Percentiles rank a stretch among this genome's conserved stretches.
Conservation (phyloP, 2,797 vertebrate genomes). For the Catostomus latipinnis region DNA sequence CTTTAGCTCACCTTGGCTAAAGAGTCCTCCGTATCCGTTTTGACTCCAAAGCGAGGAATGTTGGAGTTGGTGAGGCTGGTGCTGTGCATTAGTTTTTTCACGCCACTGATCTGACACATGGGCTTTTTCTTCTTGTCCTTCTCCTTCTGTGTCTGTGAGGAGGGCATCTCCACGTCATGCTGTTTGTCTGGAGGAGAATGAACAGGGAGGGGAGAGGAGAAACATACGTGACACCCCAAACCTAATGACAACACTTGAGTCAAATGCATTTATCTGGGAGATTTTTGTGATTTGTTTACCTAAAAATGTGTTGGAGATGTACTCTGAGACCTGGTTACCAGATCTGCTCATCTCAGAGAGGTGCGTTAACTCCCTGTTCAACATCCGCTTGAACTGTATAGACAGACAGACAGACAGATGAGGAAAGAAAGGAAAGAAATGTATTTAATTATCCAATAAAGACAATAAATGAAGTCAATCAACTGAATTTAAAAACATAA, state of each 20-base stretch:
- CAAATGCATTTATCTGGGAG: background rate
- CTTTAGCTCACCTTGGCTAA: slow-evolving; percentile 59
- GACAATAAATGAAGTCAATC: no score
- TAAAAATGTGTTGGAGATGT: slow-evolving; percentile 84
- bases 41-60: slow-evolving; percentile 80
- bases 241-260: background rate
- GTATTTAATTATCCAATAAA: no score
- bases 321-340: slow-evolving; percentile 85
- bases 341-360: slow-evolving; percentile 84
- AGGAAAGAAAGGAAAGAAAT: no score
- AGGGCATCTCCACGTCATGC: slow-evolving; percentile 81
- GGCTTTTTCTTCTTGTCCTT: slow-evolving; percentile 74
- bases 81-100: slow-evolving; percentile 71
- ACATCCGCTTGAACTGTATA: slow-evolving; percentile 83
- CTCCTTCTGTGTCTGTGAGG: slow-evolving; percentile 56
- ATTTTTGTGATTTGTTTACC: slow-evolving; percentile 66
- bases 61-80: slow-evolving; percentile 69
- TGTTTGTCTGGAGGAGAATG: slow-evolving; percentile 75
- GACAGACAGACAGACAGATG: background rate
- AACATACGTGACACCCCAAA: background rate
- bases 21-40: slow-evolving; percentile 61
- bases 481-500: no score
- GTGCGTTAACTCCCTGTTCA: slow-evolving; percentile 82
- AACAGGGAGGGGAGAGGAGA: background rate
- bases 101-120: slow-evolving; percentile 79